A percentile compares a stretch with the other conserved stretches of the same genome.
These are phyloP conservation scores for Mola mola DNA, from an alignment of 2,113 vertebrate species.

Conservation along the genomic window DNA sequence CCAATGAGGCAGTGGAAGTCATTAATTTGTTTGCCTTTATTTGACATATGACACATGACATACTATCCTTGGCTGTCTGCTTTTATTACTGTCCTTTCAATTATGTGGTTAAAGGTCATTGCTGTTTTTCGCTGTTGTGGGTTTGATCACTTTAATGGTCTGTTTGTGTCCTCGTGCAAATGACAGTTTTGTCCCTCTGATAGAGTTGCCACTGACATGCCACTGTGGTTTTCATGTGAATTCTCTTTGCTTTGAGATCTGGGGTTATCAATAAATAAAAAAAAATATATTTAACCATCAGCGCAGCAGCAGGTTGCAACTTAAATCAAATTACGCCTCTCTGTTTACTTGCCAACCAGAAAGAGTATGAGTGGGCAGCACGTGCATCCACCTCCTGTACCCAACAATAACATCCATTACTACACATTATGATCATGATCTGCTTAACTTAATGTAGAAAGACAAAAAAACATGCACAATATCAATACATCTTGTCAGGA, in stretches of 20 bases:
- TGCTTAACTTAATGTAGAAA: conserved; percentile 2
- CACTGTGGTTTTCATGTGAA: background rate
- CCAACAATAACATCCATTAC: conserved; percentile 32
- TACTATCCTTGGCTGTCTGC: no score
- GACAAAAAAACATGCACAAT: conserved; percentile 11
- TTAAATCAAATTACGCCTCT: conserved; percentile 5
- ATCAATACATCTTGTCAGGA: conserved; percentile 32
- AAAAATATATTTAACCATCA: background rate
- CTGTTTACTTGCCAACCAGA: conserved; percentile 21
- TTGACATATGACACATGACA: no score
- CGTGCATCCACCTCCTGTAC: background rate
- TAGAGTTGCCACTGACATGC: background rate
- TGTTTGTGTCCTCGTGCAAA: background rate
- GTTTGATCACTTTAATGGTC: background rate
- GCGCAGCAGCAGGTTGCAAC: background rate
- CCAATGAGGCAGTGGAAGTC: no score
- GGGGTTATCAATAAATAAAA: background rate
- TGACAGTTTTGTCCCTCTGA: background rate
- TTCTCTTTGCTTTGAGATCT: background rate
- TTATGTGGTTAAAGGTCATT: background rate
- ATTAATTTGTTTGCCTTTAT: no score
- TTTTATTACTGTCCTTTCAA: background rate
- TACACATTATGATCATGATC: conserved; percentile 3
- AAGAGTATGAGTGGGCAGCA: background rate
- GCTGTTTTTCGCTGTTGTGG: background rate